Percentiles rank a stretch among this genome's conserved stretches.
Evolutionary conservation across 2,113 vertebrate genomes (phyloP).

Genomic region (Drymodes brunneopygia): DNA sequence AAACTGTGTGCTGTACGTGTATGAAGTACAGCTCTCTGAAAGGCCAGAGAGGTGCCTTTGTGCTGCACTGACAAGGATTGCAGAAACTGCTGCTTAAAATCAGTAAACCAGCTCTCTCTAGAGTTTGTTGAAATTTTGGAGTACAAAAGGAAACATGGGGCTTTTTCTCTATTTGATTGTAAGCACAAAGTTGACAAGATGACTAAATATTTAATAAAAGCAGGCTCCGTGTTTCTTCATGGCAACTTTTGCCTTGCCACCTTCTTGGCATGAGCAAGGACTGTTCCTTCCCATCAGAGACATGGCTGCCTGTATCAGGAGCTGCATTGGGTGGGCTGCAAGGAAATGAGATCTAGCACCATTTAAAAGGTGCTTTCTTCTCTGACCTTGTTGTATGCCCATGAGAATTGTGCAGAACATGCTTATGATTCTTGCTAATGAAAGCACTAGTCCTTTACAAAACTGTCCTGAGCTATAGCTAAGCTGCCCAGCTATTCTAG

Average conservation of each 20-base stretch:
- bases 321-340: rapidly evolving
- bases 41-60: not conserved
- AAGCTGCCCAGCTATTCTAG: not conserved
- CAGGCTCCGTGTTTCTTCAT: not conserved
- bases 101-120: not conserved
- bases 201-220: not conserved
- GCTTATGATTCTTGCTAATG: not conserved
- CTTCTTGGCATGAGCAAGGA: not conserved
- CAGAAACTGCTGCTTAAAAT: not conserved
- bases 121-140: not conserved
- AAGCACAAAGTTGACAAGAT: not conserved
- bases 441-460: not conserved
- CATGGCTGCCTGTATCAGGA: rapidly evolving
- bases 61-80: not conserved
- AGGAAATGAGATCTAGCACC: not conserved
- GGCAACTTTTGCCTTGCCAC: not conserved
- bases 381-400: not conserved
- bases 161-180: not conserved
- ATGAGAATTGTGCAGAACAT: not conserved
- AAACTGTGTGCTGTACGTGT: not conserved
- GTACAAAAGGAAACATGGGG: not conserved
- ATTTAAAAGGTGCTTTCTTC: not conserved
- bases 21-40: not conserved
- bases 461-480: not conserved
- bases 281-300: not conserved